Evolutionary conservation across 2,113 vertebrate genomes (phyloP).

Genomic region (Meriones unguiculatus): DNA sequence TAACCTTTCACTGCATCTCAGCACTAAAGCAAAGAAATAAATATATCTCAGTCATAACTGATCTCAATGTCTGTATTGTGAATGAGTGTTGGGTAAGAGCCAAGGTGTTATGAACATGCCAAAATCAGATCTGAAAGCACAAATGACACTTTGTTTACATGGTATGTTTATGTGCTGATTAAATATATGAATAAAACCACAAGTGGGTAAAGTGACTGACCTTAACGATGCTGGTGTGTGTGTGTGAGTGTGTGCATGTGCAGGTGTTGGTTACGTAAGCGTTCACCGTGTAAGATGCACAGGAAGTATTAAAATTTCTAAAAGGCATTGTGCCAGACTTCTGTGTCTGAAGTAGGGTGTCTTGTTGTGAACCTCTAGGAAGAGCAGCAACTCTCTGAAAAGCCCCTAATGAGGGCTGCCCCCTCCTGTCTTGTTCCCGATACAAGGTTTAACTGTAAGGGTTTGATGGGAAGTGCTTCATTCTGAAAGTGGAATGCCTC

Average conservation of each 20-base stretch:
- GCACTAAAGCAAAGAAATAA: background rate
- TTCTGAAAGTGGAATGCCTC: background rate
- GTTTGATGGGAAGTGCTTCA: background rate
- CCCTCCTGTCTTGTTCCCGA: background rate
- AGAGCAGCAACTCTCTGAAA: background rate
- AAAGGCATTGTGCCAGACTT: background rate
- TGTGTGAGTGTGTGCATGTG: background rate
- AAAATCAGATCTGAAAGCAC: background rate
- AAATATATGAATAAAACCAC: conserved; percentile 24
- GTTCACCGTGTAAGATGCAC: background rate
- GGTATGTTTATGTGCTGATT: background rate
- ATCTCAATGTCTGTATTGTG: background rate
- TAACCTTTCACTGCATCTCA: background rate
- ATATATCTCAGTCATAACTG: background rate
- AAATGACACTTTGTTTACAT: background rate
- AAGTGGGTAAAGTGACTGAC: background rate
- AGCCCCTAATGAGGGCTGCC: background rate
- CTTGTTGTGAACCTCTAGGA: background rate
- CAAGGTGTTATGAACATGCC: background rate
- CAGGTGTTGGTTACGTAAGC: too few relatives aligned
- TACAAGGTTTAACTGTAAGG: background rate
- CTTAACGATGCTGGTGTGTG: background rate
- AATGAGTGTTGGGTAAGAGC: background rate
- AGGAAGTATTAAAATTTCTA: background rate
- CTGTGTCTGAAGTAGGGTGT: background rate